These are phyloP conservation scores for Anthonomus grandis DNA, from an alignment of 1,140 invertebrate species.

Conservation along the genomic window DNA sequence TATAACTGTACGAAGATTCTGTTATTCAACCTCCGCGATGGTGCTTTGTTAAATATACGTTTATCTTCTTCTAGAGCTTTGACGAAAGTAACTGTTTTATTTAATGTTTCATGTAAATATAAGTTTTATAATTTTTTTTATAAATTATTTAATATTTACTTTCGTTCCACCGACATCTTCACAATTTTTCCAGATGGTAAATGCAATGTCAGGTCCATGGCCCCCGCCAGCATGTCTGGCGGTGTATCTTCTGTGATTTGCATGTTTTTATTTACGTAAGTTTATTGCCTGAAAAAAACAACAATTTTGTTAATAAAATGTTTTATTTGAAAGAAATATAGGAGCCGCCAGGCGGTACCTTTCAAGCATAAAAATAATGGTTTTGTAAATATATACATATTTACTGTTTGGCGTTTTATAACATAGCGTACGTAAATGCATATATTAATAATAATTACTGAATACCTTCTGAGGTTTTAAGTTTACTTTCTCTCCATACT, in stretches of 20 bases:
- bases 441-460: background rate
- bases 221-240: conserved; percentile 70
- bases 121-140: too few relatives aligned
- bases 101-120: too few relatives aligned
- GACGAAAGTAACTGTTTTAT: too few relatives aligned
- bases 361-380: background rate
- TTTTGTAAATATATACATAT: too few relatives aligned
- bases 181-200: conserved; percentile 62
- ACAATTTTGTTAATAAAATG: background rate
- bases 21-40: too few relatives aligned
- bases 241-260: conserved; percentile 71
- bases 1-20: too few relatives aligned
- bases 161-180: conserved; percentile 65
- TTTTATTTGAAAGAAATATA: background rate
- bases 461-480: background rate
- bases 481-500: background rate
- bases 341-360: background rate
- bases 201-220: conserved; percentile 69
- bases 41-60: too few relatives aligned
- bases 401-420: too few relatives aligned
- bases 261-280: conserved; percentile 51
- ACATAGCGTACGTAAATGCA: background rate
- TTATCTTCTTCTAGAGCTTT: too few relatives aligned
- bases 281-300: conserved; percentile 29
- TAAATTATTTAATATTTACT: too few relatives aligned